Evolutionary conservation across 2,888 invertebrate genomes (phyloP).

Genomic region (Thymelicus sylvestris): DNA sequence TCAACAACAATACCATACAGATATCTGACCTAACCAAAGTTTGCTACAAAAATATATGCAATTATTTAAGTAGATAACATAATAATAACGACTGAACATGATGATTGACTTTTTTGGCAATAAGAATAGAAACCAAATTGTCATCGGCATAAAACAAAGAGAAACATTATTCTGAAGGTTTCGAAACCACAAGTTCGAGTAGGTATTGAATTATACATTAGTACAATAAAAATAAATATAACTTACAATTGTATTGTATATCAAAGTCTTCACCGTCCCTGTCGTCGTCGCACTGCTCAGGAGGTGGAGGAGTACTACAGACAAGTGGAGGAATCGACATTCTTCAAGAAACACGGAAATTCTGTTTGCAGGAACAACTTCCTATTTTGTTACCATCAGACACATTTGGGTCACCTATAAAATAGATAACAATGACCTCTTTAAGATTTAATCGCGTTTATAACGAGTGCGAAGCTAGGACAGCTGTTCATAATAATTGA

Average conservation of each 20-base stretch:
- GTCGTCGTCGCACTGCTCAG: constrained; percentile 87
- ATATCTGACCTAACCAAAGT: too few relatives aligned
- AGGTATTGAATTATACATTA: constrained; percentile 2
- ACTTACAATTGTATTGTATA: constrained; percentile 75
- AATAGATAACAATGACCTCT: constrained; percentile 13
- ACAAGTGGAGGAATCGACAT: constrained; percentile 88
- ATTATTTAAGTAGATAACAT: too few relatives aligned
- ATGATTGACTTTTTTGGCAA: not conserved
- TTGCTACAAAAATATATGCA: too few relatives aligned
- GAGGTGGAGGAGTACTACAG: constrained; percentile 87
- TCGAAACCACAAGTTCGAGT: constrained; percentile 16
- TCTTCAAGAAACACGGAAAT: constrained; percentile 44
- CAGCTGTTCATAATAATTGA: constrained; percentile 77
- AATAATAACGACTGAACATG: not conserved
- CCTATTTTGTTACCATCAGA: constrained; percentile 14
- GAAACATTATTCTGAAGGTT: constrained; percentile 28
- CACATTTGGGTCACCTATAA: constrained; percentile 15
- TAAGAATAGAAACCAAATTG: not conserved
- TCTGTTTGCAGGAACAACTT: constrained; percentile 9
- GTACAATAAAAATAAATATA: constrained; percentile 2
- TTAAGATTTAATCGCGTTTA: constrained; percentile 14
- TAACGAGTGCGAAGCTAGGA: constrained; percentile 51
- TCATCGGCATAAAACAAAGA: constrained; percentile 16
- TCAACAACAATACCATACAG: too few relatives aligned
- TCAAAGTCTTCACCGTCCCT: constrained; percentile 83